Base-by-base conservation (phyloP, 2,113 vertebrate genomes). In the Amazona vittata region DNA sequence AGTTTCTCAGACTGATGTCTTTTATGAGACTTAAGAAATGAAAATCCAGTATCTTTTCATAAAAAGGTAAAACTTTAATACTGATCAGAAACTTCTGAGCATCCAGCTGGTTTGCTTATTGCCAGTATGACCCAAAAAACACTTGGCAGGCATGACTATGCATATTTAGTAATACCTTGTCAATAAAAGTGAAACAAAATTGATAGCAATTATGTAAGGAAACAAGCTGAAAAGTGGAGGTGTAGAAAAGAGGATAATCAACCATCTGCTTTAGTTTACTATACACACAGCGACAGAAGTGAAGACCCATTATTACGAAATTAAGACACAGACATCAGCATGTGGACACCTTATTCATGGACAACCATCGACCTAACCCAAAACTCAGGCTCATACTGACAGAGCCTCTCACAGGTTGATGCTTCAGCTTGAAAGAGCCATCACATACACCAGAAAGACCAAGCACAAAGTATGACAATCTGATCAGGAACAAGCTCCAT, bases 361-460 rank as follows among this genome's bases (percentile, higher is more conserved):
- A 12, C 31, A 43, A 3, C 5, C 25, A 31, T 60, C 12, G 31
- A 43, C 9, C 15, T 14, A 9, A 46, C 52, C 67, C 25, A 22
- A 37, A 53, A 24, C 15, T 15, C 39, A 22, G 53, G 31, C n/a
- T 21, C 47, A 26, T 1, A 0, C 26, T 4, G 15, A 14, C 33
- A 3, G 39, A 47, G 20, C 37, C 37, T 29, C 35, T 35, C 35
- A 5, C 26, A 19, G 43, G 25, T 31, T 49, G 22, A 4, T 14
- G 25, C 3, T 37, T 15, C 29, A 53, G 24, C 41, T 33, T 19
- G 55, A 29, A 29, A 29, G 24, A 52, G 52, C 19, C 41, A 29
- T 25, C 39, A 4, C 0, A 1, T 22, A 67, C 18, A 18, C 14
- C 17, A 74, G 12, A 3, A 67, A 19, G 24, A 47, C 20, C 0